Base-by-base conservation (phyloP, 2,113 vertebrate species). In the Tympanuchus pallidicinctus region DNA sequence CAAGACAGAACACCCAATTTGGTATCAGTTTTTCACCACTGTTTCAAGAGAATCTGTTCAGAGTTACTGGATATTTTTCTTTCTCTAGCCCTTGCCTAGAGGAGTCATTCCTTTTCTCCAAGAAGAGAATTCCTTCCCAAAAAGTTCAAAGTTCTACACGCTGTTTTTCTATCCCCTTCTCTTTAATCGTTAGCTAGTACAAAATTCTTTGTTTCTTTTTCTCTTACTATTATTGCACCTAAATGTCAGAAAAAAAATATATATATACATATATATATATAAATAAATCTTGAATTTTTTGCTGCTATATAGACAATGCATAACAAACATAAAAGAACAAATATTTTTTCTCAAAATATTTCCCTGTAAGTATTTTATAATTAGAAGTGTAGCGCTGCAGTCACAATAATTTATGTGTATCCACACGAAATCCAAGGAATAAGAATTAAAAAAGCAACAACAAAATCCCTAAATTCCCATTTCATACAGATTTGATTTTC, bases 231-330 rank as follows among this genome's bases (percentile, higher is more conserved):
- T 66, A 70, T 40, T 80, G 16, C 45, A 71, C 20, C 47, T 71
- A 47, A 66, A 50, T 32, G 69, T 20, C 45, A 82, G 7, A 30
- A 80, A 59, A 4, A 71, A 65, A 28, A 14, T 10, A 38, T 34
- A 34, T 34, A 34, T 34, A 34, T 34, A 36, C 6, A 36, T 38
- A 38, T 38, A 38, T 38, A 1, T 0, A 61, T 10, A 57, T 8
- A 82, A 78, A 78, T 24, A 77, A 85, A 60, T 4, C 17, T 74
- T 40, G 3, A 69, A 22, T 70, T 92, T 79, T 22, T 43, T 75
- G 43, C 40, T 42, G 57, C 61, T 22, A 43, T 54, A 15, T 16
- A 59, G 0, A 1, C n/a, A 25, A 70, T 47, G 1, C 32, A 11
- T 86, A 28, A 54, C 70, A 64, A 30, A 67, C 32, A 54, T 28